Evolutionary conservation across 2,888 invertebrate genomes (phyloP).

Genomic region (Stenodera caucasica): DNA sequence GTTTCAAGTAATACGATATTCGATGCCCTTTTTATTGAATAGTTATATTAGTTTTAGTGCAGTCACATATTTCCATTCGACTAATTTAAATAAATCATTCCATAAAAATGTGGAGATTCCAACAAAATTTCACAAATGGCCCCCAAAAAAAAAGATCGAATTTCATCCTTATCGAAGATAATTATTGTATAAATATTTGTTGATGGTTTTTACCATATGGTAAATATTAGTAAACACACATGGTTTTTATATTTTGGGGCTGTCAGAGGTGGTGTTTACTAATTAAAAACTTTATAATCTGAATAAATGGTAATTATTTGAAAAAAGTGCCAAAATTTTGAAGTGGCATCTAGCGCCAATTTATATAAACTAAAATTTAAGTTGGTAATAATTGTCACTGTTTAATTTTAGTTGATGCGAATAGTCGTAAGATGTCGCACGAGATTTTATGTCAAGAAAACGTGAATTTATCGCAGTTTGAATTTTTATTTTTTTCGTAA

Average conservation of each 20-base stretch:
- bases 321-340: too few species aligned
- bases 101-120: not conserved
- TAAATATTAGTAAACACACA: conserved; percentile 48
- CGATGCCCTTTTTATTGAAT: too few species aligned
- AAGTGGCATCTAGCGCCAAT: too few species aligned
- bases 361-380: too few species aligned
- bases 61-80: not conserved
- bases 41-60: conserved; percentile 5
- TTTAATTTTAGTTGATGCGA: too few species aligned
- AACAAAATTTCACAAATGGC: not conserved
- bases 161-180: conserved; percentile 7
- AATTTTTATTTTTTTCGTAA: too few species aligned
- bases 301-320: too few species aligned
- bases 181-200: conserved; percentile 44
- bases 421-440: too few species aligned
- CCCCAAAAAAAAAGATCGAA: conserved; percentile 13
- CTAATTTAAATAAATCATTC: not conserved
- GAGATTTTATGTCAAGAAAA: too few species aligned
- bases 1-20: conserved; percentile 39
- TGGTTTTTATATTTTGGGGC: conserved; percentile 29
- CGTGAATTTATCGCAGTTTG: too few species aligned
- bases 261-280: not conserved
- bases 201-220: conserved; percentile 45
- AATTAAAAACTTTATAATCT: too few species aligned
- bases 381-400: too few species aligned